Evolutionary conservation across 2,797 vertebrate genomes (phyloP), one percentile per base, ranked within the genome.

Genomic region (Fistularia tabacaria): DNA sequence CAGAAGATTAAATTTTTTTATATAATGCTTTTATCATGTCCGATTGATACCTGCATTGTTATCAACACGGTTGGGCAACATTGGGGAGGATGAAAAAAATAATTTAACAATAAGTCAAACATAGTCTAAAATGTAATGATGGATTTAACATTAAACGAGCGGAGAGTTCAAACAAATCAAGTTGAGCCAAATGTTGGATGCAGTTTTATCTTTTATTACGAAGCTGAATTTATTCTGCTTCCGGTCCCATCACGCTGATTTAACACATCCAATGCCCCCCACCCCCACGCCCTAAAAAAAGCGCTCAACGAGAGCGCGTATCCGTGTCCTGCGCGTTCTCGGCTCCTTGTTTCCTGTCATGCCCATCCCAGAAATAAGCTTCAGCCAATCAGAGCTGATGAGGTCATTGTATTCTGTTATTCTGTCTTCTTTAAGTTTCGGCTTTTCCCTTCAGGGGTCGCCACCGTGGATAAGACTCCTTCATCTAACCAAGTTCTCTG

Each of bases 291-390:
- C 71, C 81, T 69, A 62, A 73, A 80, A 76, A 79, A 66, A 10
- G 9, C 25, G 5, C 48, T 56, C 66, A 46, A 41, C 63, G 71
- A 67, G 77, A 55, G 65, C 82, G 73, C 61, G 67, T 0, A 68
- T 70, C 60, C 54, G 50, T 61, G 48, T 52, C 65, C 50, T 71
- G 69, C 80, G 69, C 82, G 77, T 39, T 57, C 79, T 54, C 63
- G 66, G 7, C 14, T 53, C 54, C 60, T 64, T 50, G 58, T 75
- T 80, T 83, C 76, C 77, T 77, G 74, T 74, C 69, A 70, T 66
- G 69, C 79, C 73, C 79, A 77, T 55, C 71, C 70, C 69, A 66
- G 57, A 71, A 67, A 75, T 65, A 37, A 64, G 49, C 49, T 13
- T 67, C 46, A 43, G 7, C 65, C 80, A 74, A 77, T 79, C 71